These are phyloP conservation scores for Leptarthrus brevirostris DNA, from an alignment of 2,888 invertebrate genomes.

Conservation along the genomic window DNA sequence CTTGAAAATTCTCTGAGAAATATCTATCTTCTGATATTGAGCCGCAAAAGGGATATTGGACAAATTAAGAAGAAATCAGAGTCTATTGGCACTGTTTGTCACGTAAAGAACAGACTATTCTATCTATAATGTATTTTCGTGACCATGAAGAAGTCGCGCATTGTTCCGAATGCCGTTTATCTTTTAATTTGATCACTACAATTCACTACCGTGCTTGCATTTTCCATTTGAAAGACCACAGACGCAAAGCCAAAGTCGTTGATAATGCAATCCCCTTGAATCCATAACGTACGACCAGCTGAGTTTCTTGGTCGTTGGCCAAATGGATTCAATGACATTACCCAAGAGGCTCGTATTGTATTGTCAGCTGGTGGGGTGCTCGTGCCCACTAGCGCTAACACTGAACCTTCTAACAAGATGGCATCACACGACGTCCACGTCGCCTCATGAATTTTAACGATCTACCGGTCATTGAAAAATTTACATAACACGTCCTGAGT, in stretches of 20 bases:
- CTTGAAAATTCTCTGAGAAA: no score
- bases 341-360: slow-evolving; percentile 19
- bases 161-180: slow-evolving; percentile 34
- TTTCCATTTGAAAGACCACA: slow-evolving; percentile 1
- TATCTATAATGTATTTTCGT: slow-evolving; percentile 27
- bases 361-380: slow-evolving; percentile 33
- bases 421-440: slow-evolving; percentile 45
- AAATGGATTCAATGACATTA: slow-evolving; percentile 47
- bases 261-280: slow-evolving; percentile 34
- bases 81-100: slow-evolving; percentile 3
- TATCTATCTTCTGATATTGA: no score
- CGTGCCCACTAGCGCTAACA: neutral
- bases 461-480: slow-evolving; percentile 35
- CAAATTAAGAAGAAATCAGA: neutral
- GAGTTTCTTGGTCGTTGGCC: slow-evolving; percentile 28
- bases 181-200: slow-evolving; percentile 40
- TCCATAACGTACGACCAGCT: slow-evolving; percentile 30
- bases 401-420: slow-evolving; percentile 44
- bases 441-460: slow-evolving; percentile 50
- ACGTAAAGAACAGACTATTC: neutral
- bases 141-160: slow-evolving; percentile 33
- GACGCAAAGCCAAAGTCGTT: neutral
- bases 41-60: no score
- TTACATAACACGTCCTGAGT: slow-evolving; percentile 50
- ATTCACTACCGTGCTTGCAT: slow-evolving; percentile 37